A percentile compares a stretch with the other conserved stretches of the same genome.
Evolutionary conservation across 2,888 invertebrate species (phyloP).

Genomic region (Monochamus alternatus): DNA sequence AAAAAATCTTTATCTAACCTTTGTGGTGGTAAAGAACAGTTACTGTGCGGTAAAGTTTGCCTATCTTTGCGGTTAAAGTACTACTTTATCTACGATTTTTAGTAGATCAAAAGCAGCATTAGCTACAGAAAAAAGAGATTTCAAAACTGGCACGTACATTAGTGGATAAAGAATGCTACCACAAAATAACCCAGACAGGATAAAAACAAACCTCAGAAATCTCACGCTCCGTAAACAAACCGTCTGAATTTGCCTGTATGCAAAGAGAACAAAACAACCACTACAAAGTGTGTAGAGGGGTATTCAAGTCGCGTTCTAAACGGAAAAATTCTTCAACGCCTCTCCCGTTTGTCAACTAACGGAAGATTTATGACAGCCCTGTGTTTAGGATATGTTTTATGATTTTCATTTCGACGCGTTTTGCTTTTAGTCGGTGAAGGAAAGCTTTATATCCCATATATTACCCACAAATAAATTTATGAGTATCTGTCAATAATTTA

Average conservation of each 20-base stretch:
- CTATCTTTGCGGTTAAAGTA: too few species aligned
- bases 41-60: too few species aligned
- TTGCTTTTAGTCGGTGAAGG: too few species aligned
- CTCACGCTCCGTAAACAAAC: slow-evolving; percentile 27
- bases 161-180: slow-evolving; percentile 2
- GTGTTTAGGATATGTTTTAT: not conserved
- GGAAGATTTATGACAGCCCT: slow-evolving; percentile 17
- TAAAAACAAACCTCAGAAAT: slow-evolving; percentile 17
- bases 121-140: too few species aligned
- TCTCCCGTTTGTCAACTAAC: slow-evolving; percentile 6
- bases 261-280: slow-evolving; percentile 16
- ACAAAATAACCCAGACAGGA: slow-evolving; percentile 17
- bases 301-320: slow-evolving; percentile 12
- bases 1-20: too few species aligned
- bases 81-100: too few species aligned
- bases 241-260: slow-evolving; percentile 17
- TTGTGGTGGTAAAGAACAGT: too few species aligned
- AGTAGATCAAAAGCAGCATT: too few species aligned
- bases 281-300: slow-evolving; percentile 7
- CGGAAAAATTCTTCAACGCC: slow-evolving; percentile 2
- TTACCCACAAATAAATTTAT: slow-evolving; percentile 5
- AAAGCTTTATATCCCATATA: too few species aligned
- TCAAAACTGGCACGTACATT: too few species aligned
- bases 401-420: too few species aligned
- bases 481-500: slow-evolving; percentile 2